These are phyloP conservation scores for Hipposideros armiger DNA, from an alignment of 2,113 vertebrate genomes.

Conservation along the genomic window DNA sequence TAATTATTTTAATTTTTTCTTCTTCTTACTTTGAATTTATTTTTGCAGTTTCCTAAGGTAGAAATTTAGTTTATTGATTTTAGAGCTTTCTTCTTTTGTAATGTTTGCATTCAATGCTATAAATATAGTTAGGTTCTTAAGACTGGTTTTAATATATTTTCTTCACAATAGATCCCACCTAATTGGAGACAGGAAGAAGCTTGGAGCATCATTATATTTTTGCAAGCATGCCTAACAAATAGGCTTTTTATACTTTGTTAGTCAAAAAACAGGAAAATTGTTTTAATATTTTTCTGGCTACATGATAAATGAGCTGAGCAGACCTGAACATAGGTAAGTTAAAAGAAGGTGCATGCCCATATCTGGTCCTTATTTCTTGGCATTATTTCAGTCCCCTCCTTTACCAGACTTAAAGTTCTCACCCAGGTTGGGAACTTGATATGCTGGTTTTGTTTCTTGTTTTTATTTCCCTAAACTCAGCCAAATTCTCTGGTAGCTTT, in stretches of 20 bases:
- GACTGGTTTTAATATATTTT: background rate
- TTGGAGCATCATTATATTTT: background rate
- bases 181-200: background rate
- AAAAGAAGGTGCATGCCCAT: background rate
- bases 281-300: background rate
- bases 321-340: background rate
- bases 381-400: background rate
- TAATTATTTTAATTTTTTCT: background rate
- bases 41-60: background rate
- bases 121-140: background rate
- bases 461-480: background rate
- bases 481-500: background rate
- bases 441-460: background rate
- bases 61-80: background rate
- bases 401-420: background rate
- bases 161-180: background rate
- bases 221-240: background rate
- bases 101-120: background rate
- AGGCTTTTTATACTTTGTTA: background rate
- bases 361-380: background rate
- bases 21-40: background rate
- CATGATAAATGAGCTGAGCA: background rate
- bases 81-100: background rate
- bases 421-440: background rate
- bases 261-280: background rate